These are phyloP conservation scores for Lathronympha strigana DNA, from an alignment of 2,888 invertebrate genomes.

Conservation along the genomic window DNA sequence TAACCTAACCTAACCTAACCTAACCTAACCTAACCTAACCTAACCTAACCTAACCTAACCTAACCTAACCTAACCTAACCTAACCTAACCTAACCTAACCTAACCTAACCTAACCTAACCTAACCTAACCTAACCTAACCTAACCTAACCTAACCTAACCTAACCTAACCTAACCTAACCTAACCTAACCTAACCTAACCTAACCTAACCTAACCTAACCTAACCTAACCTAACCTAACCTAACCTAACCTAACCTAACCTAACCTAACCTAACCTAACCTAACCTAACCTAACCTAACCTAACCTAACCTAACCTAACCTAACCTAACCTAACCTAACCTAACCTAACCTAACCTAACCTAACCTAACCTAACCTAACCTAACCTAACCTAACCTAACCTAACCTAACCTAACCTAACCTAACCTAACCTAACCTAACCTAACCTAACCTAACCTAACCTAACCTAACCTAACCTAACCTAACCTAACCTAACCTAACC, in stretches of 20 bases:
- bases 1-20: conserved; percentile 34
- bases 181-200: conserved; percentile 42
- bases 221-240: conserved; percentile 44
- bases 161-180: conserved; percentile 37
- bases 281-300: conserved; percentile 38
- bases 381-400: conserved; percentile 36
- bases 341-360: conserved; percentile 24
- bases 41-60: conserved; percentile 42
- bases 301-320: conserved; percentile 38
- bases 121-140: conserved; percentile 41
- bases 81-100: conserved; percentile 41
- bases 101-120: conserved; percentile 41
- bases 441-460: conserved; percentile 38
- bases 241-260: conserved; percentile 43
- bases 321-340: conserved; percentile 36
- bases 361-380: conserved; percentile 25
- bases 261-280: conserved; percentile 41
- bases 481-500: conserved; percentile 45
- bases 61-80: conserved; percentile 42
- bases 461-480: conserved; percentile 45
- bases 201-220: conserved; percentile 43
- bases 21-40: conserved; percentile 37
- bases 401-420: conserved; percentile 40
- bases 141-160: conserved; percentile 40
- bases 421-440: conserved; percentile 40